Conservation (phyloP, 2,797 vertebrate genomes). For the Manis javanica region DNA sequence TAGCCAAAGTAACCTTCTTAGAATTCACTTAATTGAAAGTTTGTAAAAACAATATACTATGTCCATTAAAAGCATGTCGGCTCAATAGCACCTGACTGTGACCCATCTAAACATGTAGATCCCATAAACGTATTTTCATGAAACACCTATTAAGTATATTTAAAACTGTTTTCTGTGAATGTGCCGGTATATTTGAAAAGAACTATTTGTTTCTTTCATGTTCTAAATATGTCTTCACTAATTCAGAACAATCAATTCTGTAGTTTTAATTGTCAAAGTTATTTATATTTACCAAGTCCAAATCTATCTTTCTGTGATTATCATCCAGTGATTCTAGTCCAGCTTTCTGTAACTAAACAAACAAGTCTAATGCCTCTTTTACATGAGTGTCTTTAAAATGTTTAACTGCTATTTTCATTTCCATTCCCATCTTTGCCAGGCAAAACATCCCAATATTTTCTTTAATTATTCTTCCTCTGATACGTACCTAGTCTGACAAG, state of each 20-base stretch:
- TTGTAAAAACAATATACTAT: background rate
- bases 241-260: background rate
- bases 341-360: background rate
- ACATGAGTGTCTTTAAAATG: background rate
- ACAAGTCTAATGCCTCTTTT: background rate
- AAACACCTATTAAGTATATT: background rate
- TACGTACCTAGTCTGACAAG: background rate
- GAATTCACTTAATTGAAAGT: slow-evolving; percentile 18
- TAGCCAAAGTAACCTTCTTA: background rate
- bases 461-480: background rate
- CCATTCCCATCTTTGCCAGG: background rate
- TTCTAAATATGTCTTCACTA: background rate
- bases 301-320: background rate
- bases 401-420: background rate
- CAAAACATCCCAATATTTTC: background rate
- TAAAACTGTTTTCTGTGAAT: background rate
- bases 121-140: background rate
- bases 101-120: background rate
- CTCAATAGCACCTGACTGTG: background rate
- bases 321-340: background rate
- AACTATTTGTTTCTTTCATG: background rate
- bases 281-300: background rate
- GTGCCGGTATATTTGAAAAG: background rate
- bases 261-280: background rate
- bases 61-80: background rate